Base-by-base conservation (phyloP, 2,888 invertebrate genomes). In the Cantharis lateralis region DNA sequence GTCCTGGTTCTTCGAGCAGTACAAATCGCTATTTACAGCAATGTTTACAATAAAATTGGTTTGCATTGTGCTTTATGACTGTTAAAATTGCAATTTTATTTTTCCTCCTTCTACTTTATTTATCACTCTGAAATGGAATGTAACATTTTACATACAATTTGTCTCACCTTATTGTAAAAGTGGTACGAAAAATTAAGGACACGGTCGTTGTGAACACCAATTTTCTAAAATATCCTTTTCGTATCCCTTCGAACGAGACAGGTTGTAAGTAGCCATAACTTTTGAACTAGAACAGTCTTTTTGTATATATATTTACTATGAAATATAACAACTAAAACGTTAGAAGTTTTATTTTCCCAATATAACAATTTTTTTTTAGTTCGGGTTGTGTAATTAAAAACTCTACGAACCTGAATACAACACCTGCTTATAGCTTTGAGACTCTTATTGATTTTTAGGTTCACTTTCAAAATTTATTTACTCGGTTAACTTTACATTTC, bases 231-330 rank as follows among this genome's bases (percentile, higher is more conserved):
- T 7, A 48, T 7, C 48, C 4, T 48, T 48, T 48, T 48, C n/a
- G 48, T 7, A 48, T n/a, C 48, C 1, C 16, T 18, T 63, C 63
- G 1, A 18, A 63, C 11, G 63, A 63, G 63, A 48, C 63, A 63
- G 16, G 16, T 18, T 63, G 63, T 63, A 63, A 18, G 63, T 63
- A 63, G 18, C 48, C 48, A 63, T 63, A 18, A 18, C 16, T 63
- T 73, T 71, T 70, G 28, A 74, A 24, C 69, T 77, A 77, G 74
- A 77, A 74, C 80, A 80, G 79, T 81, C 80, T 80, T 82, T 81
- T 82, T 82, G 82, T 82, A 82, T 81, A 82, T 82, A 80, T 75
- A 77, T 80, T 80, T 80, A 80, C 74, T 79, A 82, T 80, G 80
- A 80, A 82, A 82, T 81, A 82, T 79, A 81, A 81, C 79, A 81